These are phyloP conservation scores for Geotrupes spiniger DNA, from an alignment of 2,888 invertebrate species.

Conservation along the genomic window DNA sequence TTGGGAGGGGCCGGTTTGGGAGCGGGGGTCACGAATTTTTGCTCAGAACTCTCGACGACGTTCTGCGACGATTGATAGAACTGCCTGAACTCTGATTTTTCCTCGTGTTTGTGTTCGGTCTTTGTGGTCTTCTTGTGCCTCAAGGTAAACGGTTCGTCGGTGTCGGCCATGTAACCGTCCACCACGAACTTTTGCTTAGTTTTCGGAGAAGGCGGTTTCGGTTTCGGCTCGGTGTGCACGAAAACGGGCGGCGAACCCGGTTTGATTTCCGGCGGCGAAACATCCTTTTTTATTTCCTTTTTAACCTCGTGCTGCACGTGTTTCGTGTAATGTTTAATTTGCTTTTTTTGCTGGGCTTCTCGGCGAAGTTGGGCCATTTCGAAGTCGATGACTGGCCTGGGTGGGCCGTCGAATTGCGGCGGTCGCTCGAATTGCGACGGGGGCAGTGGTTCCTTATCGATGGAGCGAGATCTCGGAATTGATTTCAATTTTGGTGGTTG, in stretches of 20 bases:
- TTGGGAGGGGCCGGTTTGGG: constrained; percentile 33
- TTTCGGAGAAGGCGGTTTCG: constrained; percentile 54
- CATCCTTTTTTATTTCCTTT: constrained; percentile 34
- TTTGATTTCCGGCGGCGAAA: constrained; percentile 45
- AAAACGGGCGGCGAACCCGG: constrained; percentile 49
- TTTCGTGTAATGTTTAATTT: constrained; percentile 39
- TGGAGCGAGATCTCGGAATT: constrained; percentile 56
- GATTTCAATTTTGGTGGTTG: constrained; percentile 51
- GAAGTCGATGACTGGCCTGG: constrained; percentile 44
- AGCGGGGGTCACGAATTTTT: constrained; percentile 29
- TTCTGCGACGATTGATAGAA: constrained; percentile 39
- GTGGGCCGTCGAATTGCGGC: constrained; percentile 47
- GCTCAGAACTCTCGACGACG: constrained; percentile 37
- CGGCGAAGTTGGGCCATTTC: constrained; percentile 37
- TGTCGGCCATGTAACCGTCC: constrained; percentile 69
- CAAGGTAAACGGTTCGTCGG: constrained; percentile 59
- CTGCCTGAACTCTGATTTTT: constrained; percentile 41
- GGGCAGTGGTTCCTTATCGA: constrained; percentile 56
- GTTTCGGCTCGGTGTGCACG: constrained; percentile 41
- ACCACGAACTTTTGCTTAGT: constrained; percentile 52
- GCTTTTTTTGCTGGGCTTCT: constrained; percentile 40
- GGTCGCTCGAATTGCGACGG: constrained; percentile 58
- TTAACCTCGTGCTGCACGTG: constrained; percentile 19
- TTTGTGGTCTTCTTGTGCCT: constrained; percentile 36
- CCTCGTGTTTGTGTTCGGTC: constrained; percentile 41